Evolutionary conservation across 1,140 invertebrate species (phyloP).

Genomic region (Lordiphosa mommai): DNA sequence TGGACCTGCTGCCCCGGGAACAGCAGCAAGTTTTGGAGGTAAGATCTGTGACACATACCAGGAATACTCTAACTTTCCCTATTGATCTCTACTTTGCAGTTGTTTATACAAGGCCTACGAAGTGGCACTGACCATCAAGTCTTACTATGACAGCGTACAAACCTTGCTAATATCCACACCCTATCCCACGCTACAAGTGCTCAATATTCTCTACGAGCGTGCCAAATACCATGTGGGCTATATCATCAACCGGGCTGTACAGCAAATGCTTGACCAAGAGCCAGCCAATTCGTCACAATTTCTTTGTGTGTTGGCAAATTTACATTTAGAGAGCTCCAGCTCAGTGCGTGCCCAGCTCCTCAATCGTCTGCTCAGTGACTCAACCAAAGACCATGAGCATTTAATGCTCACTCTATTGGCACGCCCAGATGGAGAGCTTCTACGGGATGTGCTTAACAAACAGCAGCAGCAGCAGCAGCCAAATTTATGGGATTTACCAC

Average conservation of each 20-base stretch:
- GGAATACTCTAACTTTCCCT: neutral
- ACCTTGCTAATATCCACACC: conserved; percentile 14
- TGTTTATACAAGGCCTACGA: conserved; percentile 33
- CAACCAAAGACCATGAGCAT: conserved; percentile 14
- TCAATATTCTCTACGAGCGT: conserved; percentile 20
- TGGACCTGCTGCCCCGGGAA: no score
- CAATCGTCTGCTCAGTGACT: conserved; percentile 15
- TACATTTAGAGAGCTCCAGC: conserved; percentile 39
- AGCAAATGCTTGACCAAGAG: conserved; percentile 38
- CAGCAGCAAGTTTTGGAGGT: conserved; percentile 25
- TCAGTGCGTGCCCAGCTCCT: no score
- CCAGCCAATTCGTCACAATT: conserved; percentile 17
- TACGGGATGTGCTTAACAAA: conserved; percentile 22
- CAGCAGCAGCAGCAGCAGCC: conserved; percentile 16
- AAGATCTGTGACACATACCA: neutral
- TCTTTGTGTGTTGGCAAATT: conserved; percentile 56
- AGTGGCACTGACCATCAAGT: conserved; percentile 15
- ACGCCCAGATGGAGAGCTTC: conserved; percentile 25
- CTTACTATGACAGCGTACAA: conserved; percentile 21
- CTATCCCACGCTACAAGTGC: conserved; percentile 51
- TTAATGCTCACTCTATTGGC: conserved; percentile 46
- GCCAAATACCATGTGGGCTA: conserved; percentile 44
- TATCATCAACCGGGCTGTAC: conserved; percentile 32
- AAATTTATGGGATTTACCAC: neutral
- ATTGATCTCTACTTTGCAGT: conserved; percentile 8